Base-by-base conservation (phyloP, 1,140 invertebrate species). In the Drosophila leontia region DNA sequence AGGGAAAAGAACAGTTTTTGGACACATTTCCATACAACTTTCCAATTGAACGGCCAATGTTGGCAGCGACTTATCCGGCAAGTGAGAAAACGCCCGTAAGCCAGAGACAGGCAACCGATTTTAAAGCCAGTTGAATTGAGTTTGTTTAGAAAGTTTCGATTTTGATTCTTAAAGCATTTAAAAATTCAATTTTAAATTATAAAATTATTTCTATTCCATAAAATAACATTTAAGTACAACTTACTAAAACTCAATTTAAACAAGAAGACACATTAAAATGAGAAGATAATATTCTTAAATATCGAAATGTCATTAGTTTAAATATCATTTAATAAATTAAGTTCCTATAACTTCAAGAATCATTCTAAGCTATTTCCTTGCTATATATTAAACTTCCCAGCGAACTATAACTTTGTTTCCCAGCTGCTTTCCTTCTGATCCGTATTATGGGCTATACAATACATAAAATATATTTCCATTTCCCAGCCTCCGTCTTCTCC, bases 381-480 rank as follows among this genome's bases (percentile, higher is more conserved):
- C 11, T 13, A 7, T 7, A 29, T 29, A 17, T 50, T 35, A 9
- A 17, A 19, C 42, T 48, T n/a, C 11, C 12, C 2, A 5, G 4
- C 2, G 17, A 29, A 70, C 23, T 7, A 8, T 12, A 44, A 15
- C 51, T 32, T 23, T 48, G 7, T 37, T 64, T 34, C 34, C n/a
- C 69, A 55, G 17, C 69, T 47, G 48, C 23, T 29, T 39, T 61
- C 8, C 34, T 11, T 19, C 26, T 39, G 13, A 64, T 51, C 29
- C 17, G 45, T 64, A 41, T 35, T 34, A 39, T 48, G 53, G 63
- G 70, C 45, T 53, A 9, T 29, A 57, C 48, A 77, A 60, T 67
- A 32, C 65, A 74, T 87, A 60, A 64, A 75, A 68, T 44, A 65
- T 45, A 68, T 85, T 64, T 74, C 59, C 68, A 42, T 68, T 80